Evolutionary conservation across 2,113 vertebrate genomes (phyloP).

Genomic region (Menidia beryllina): DNA sequence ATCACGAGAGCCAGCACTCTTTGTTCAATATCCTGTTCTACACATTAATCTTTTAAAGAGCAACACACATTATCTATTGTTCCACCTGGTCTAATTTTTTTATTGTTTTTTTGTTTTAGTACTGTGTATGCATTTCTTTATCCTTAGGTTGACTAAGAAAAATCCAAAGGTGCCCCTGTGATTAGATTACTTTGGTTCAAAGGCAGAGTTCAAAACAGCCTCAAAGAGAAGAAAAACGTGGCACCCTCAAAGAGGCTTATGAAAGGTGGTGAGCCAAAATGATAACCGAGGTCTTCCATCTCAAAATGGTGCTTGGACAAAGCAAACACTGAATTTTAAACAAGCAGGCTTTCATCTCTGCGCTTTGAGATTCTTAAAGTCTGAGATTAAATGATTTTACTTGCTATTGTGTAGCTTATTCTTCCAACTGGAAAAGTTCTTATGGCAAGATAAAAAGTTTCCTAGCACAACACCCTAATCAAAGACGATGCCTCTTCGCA

Average conservation of each 20-base stretch:
- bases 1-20: not conserved
- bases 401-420: slow-evolving; percentile 14
- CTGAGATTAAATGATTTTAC: slow-evolving; percentile 14
- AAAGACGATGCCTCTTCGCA: not conserved
- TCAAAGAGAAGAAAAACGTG: slow-evolving; percentile 25
- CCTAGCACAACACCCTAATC: slow-evolving; percentile 1
- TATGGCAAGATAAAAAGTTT: slow-evolving; percentile 18
- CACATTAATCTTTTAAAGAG: slow-evolving; percentile 33
- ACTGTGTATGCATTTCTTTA: slow-evolving; percentile 2
- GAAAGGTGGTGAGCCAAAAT: slow-evolving; percentile 14
- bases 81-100: slow-evolving; percentile 45
- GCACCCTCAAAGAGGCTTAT: slow-evolving; percentile 23
- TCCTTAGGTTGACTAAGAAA: not conserved
- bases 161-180: slow-evolving; percentile 30
- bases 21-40: slow-evolving; percentile 35
- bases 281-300: slow-evolving; percentile 1
- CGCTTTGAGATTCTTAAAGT: slow-evolving; percentile 23
- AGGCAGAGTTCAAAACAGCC: slow-evolving; percentile 40
- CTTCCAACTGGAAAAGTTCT: slow-evolving; percentile 2
- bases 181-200: slow-evolving; percentile 23
- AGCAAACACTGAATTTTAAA: slow-evolving; percentile 33
- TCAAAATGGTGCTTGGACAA: slow-evolving; percentile 22
- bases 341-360: slow-evolving; percentile 31
- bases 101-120: slow-evolving; percentile 1
- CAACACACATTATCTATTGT: slow-evolving; percentile 42